Base-by-base conservation (phyloP, 2,797 vertebrate genomes). In the Sebastes iracundus region DNA sequence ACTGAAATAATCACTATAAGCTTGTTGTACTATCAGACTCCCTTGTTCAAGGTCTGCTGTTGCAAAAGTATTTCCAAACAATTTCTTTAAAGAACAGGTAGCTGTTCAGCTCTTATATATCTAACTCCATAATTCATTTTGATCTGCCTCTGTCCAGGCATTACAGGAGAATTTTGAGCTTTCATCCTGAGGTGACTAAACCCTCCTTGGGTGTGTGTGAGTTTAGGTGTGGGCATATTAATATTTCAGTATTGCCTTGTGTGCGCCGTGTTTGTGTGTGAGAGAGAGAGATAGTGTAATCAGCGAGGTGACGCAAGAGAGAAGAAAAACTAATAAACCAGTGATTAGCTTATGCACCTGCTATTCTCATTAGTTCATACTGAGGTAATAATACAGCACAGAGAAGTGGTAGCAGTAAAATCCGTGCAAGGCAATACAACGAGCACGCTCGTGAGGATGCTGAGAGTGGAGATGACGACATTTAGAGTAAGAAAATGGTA, bases 261-360 rank as follows among this genome's bases (percentile, higher is more conserved):
- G 80, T 30, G 64, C 30, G 23, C 25, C 6, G 9, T 66, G 59
- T 77, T 68, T 85, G 75, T 87, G 75, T 67, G 69, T 71, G 62
- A 9, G 30, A 42, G 55, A 42, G 66, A 38, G 56, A 77, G 33
- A 78, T 14, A 38, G 72, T 46, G 76, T 70, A 89, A 90, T 90
- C 75, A 80, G 85, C 3, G 11, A 81, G 49, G 69, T 86, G 88
- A 84, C 11, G 73, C 83, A 86, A 84, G 77, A 80, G 69, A 77
- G 67, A 81, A 71, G 81, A 79, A 85, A 91, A 93, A 87, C 82
- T 87, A 89, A 93, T 91, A 89, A 90, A 72, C 20, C 77, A 71
- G 74, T 89, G 80, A 91, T 88, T 88, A 87, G 81, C 82, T 89
- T 49, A 75, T 72, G 80, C 90, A 92, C 82, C 87, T 92, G 88